Evolutionary conservation across 2,797 vertebrate species (phyloP).

Genomic region (Salarias fasciatus): DNA sequence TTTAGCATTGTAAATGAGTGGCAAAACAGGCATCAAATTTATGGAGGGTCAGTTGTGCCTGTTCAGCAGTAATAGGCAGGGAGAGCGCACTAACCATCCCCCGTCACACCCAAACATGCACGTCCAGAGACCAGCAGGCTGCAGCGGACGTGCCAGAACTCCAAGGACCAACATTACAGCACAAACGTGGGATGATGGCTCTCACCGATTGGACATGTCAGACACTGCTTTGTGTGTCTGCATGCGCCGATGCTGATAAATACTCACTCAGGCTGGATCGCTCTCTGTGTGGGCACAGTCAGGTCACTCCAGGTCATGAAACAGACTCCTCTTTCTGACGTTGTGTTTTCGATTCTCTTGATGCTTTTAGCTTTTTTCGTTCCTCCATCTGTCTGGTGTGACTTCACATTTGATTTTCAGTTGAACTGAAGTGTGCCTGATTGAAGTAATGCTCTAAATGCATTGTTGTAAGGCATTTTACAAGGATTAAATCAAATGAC

Average conservation of each 20-base stretch:
- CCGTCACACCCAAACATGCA: conserved; percentile 36
- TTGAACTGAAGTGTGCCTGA: neutral
- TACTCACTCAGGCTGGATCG: conserved; percentile 18
- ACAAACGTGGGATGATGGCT: conserved; percentile 25
- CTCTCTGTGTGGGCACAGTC: neutral
- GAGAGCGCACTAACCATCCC: conserved; percentile 48
- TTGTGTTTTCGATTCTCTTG: neutral
- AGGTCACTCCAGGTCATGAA: conserved; percentile 27
- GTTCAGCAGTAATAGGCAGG: conserved; percentile 50
- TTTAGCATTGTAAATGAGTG: conserved; percentile 61
- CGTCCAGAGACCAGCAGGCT: conserved; percentile 31
- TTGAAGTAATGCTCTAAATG: neutral
- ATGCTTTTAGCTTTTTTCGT: neutral
- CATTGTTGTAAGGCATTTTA: neutral
- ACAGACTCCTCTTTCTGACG: neutral
- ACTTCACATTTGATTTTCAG: neutral
- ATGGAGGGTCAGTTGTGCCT: conserved; percentile 47
- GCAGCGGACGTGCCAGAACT: conserved; percentile 59
- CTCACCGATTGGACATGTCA: conserved; percentile 9
- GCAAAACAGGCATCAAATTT: conserved; percentile 36
- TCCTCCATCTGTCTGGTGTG: neutral
- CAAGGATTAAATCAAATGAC: neutral
- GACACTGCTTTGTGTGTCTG: conserved; percentile 47
- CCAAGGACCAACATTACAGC: conserved; percentile 59
- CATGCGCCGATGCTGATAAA: conserved; percentile 64